Base-by-base conservation (phyloP, 2,113 vertebrate genomes). In the Raja brachyura region DNA sequence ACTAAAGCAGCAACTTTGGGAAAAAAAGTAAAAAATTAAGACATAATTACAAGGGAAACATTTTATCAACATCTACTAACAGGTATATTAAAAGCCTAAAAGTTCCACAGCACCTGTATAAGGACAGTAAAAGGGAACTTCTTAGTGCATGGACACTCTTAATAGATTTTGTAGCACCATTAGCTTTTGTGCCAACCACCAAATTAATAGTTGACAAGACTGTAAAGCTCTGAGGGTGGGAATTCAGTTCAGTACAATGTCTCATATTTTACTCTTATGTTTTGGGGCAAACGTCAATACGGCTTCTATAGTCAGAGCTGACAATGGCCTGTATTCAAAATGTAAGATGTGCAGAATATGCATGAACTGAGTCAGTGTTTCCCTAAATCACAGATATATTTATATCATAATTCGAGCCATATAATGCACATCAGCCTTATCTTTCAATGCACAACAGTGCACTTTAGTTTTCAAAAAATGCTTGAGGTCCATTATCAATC, bases 111-210 rank as follows among this genome's bases (percentile, higher is more conserved):
- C 95, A 96, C 95, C 94, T 94, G 94, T 94, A 66, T 92, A 73
- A 92, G 68, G 73, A 92, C 95, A 95, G 94, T 94, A 95, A 95
- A 94, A 95, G 94, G 95, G 95, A 94, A 95, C 95, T 94, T 94
- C 77, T 95, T 94, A 96, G 94, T 95, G 93, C 94, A 95, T 48
- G 95, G 95, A 97, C 96, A 95, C 96, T 94, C 95, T 48, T 96
- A 96, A 95, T 96, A 94, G 59, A 96, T 96, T 95, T 95, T 95
- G 96, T 97, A 98, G 97, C 97, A 98, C 97, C 97, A 97, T 95
- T 96, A 95, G 97, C 97, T 96, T 96, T 96, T 95, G 94, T 94
- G 96, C 95, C 95, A 96, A 96, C 95, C 96, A 96, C 95, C 96
- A 94, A 93, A 96, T 93, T 48, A 95, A 94, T 95, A 96, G 95